A percentile compares a stretch with the other conserved stretches of the same genome.
These are phyloP conservation scores for Pluvialis apricaria DNA, from an alignment of 2,113 vertebrate species.

Conservation along the genomic window DNA sequence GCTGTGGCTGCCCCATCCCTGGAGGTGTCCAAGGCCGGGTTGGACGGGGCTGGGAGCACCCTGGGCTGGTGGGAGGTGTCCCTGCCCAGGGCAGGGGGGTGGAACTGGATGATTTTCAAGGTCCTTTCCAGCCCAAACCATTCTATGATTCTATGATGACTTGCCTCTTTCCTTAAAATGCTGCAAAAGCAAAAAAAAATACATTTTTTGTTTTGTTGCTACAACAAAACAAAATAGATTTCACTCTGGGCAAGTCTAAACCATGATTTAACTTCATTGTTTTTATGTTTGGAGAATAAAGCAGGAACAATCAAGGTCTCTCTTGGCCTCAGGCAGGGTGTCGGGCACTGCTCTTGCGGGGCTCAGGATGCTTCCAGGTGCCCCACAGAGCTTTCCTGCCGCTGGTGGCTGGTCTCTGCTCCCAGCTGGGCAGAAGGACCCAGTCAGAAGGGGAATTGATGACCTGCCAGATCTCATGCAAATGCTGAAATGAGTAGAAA, in stretches of 20 bases:
- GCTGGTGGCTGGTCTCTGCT: fast-evolving
- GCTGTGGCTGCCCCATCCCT: too few relatives aligned
- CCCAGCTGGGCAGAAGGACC: neutral
- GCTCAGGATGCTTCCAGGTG: neutral
- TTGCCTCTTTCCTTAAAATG: neutral
- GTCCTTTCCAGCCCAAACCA: too few relatives aligned
- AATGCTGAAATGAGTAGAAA: neutral
- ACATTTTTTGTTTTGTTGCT: neutral
- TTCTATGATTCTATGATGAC: neutral
- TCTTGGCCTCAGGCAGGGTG: too few relatives aligned
- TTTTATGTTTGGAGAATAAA: neutral
- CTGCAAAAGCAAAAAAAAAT: neutral
- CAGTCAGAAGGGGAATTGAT: neutral
- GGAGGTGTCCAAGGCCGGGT: too few relatives aligned
- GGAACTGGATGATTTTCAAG: too few relatives aligned
- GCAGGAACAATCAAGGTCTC: neutral
- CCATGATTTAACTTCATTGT: fast-evolving
- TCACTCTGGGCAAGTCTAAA: neutral
- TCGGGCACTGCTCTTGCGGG: neutral
- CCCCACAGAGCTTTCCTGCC: fast-evolving
- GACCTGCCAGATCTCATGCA: neutral
- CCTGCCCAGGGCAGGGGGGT: too few relatives aligned
- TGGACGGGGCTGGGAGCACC: too few relatives aligned
- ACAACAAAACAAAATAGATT: neutral
- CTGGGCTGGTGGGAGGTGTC: too few relatives aligned